Base-by-base conservation (phyloP, 2,113 vertebrate genomes). In the Mugil cephalus region DNA sequence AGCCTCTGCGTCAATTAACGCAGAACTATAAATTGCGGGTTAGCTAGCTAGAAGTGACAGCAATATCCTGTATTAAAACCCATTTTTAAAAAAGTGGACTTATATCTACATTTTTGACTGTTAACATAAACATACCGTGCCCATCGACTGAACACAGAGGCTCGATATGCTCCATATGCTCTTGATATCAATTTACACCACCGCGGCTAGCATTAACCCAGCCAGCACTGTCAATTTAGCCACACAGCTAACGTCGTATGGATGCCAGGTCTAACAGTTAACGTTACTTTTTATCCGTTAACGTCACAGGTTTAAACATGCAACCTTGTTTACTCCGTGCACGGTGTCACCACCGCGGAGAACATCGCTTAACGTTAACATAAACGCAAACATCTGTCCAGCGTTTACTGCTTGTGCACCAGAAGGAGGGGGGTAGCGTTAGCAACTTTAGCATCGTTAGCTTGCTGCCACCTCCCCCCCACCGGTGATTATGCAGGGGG, bases 361-460 rank as follows among this genome's bases (percentile, higher is more conserved):
- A 51, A 0, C 17, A 24, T 58, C 10, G 38, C 46, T 55, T 18
- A n/a, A 19, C 7, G 55, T n/a, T 59, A 14, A 30, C 18, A 48
- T 42, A n/a, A 19, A 51, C 11, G 42, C 14, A 15, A 59, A 56
- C 80, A 86, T 85, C 72, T 79, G 74, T 38, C 47, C 13, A 56
- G 47, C 66, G 45, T 73, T 60, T 59, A 8, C 58, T 42, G 30
- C 47, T 82, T 62, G 45, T 79, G 77, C 85, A 77, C 75, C 79
- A 71, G 72, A 8, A 77, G 53, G 76, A 69, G 52, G 65, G 67
- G 18, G 79, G 71, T 69, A 83, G 69, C 73, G 55, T 72, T 86
- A 88, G 89, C 87, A 55, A 6, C 73, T 45, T 88, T 91, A 91
- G 86, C 88, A 86, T 63, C 64, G 75, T 73, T 91, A 91, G 89